Conservation (phyloP, 1,140 invertebrate genomes). For the Carcinoscorpius rotundicauda region DNA sequence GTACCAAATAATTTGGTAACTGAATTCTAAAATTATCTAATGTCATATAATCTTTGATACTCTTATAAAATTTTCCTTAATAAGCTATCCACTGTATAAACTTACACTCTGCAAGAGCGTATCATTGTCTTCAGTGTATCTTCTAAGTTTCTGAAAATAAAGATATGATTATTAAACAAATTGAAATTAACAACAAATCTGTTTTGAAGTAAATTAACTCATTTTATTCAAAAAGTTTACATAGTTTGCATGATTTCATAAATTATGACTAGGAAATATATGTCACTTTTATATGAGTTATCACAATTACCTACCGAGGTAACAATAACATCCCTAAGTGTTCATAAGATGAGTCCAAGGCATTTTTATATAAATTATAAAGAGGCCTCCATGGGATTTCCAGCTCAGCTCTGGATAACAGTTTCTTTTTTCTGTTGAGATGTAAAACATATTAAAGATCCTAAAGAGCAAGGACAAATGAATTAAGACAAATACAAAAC, state of each 20-base stretch:
- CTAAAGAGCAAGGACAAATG: conserved; percentile 1
- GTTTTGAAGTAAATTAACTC: not conserved
- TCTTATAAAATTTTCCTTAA: too few species aligned
- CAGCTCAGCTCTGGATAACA: conserved; percentile 65
- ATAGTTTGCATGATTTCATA: too few species aligned
- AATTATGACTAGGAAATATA: too few species aligned
- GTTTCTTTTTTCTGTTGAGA: conserved; percentile 53
- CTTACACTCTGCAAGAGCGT: conserved; percentile 37
- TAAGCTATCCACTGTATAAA: conserved; percentile 29
- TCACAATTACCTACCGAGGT: conserved; percentile 40
- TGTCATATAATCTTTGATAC: too few species aligned
- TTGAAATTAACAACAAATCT: not conserved
- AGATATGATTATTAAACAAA: conserved; percentile 9
- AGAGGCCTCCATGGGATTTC: conserved; percentile 73
- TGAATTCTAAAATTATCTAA: too few species aligned
- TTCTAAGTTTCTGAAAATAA: conserved; percentile 19
- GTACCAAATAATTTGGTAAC: too few species aligned
- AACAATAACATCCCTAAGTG: conserved; percentile 42
- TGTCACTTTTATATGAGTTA: not conserved
- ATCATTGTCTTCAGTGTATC: conserved; percentile 29
- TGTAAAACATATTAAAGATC: conserved; percentile 9
- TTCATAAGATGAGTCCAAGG: conserved; percentile 41
- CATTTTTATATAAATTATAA: conserved; percentile 48
- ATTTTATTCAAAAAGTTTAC: not conserved
- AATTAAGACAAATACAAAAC: not conserved